Conservation (phyloP, 2,888 invertebrate species). For the Electrophaes corylata region DNA sequence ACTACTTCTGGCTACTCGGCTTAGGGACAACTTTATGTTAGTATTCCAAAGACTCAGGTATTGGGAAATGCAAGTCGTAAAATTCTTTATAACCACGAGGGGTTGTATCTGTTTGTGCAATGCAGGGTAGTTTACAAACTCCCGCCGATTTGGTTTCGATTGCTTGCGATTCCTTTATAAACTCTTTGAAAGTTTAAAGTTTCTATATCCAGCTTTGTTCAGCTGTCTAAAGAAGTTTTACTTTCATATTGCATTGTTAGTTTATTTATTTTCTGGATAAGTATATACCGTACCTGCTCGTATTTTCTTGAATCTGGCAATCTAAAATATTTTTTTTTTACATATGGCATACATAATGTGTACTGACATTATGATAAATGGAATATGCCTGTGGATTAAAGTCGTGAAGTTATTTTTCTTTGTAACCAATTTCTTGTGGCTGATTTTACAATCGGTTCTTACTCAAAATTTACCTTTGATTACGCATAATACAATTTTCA, state of each 20-base stretch:
- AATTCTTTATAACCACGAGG: constrained; percentile 61
- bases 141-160: constrained; percentile 36
- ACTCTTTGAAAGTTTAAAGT: constrained; percentile 31
- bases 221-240: constrained; percentile 13
- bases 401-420: no score
- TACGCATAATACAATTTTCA: no score
- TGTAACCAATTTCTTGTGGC: no score
- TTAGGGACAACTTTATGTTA: constrained; percentile 30
- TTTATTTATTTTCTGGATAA: constrained; percentile 11
- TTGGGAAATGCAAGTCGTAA: constrained; percentile 62
- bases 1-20: neutral
- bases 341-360: no score
- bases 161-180: constrained; percentile 36
- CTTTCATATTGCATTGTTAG: constrained; percentile 19
- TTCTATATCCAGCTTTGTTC: constrained; percentile 11
- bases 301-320: no score
- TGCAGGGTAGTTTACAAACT: constrained; percentile 32
- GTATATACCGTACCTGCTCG: no score
- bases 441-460: no score
- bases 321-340: no score
- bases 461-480: no score
- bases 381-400: no score
- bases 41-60: constrained; percentile 38
- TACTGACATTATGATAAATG: no score
- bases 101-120: constrained; percentile 33